Conservation (phyloP, 2,888 invertebrate genomes). For the Agrotis ipsilon region DNA sequence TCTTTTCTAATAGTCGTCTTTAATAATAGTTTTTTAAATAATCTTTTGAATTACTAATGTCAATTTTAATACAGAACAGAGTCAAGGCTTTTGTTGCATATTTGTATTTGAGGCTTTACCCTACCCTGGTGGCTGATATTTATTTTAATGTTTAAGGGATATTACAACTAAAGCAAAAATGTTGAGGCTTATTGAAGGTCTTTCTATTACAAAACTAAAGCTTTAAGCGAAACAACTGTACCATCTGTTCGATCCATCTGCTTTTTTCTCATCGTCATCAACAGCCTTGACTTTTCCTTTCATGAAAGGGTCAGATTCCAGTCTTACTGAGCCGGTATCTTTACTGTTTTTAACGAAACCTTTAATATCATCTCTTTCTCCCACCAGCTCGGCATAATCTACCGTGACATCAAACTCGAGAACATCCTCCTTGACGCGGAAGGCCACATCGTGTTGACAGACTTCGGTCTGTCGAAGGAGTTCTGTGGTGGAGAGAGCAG, state of each 20-base stretch:
- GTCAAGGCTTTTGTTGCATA: background rate
- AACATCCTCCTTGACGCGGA: conserved; percentile 98
- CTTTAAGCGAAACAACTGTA: background rate
- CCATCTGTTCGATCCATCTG: background rate
- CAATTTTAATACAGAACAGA: too few relatives aligned
- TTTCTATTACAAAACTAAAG: background rate
- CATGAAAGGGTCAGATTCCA: too few relatives aligned
- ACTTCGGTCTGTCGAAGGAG: conserved; percentile 99
- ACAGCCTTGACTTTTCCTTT: too few relatives aligned
- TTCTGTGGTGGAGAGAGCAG: conserved; percentile 94
- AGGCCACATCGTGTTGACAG: conserved; percentile 99
- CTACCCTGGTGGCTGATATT: too few relatives aligned
- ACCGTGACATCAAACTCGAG: conserved; percentile 99
- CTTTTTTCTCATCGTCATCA: too few relatives aligned
- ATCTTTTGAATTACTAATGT: too few relatives aligned
- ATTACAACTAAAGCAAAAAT: background rate
- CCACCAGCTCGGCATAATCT: conserved; percentile 98
- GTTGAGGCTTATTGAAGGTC: background rate
- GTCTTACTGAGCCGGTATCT: too few relatives aligned
- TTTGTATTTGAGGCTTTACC: background rate
- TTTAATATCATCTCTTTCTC: background rate
- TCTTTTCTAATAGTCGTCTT: too few relatives aligned
- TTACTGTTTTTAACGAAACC: background rate
- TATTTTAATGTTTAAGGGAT: background rate
- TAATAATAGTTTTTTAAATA: too few relatives aligned